Evolutionary conservation across 2,888 invertebrate species (phyloP).

Genomic region (Cosmia trapezina): DNA sequence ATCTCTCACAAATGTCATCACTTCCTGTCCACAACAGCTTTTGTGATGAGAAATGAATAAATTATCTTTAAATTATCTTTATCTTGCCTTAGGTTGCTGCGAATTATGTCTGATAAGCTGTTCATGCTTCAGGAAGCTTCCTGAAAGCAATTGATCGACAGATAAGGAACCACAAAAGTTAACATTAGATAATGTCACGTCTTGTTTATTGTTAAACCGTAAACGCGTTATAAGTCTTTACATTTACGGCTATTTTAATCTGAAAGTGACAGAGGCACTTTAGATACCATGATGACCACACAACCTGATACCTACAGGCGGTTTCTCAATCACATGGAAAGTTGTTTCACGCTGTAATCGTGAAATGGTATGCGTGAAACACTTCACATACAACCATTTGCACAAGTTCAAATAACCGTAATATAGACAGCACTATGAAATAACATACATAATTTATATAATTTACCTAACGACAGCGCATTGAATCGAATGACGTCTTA

Average conservation of each 20-base stretch:
- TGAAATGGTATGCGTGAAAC: constrained; percentile 34
- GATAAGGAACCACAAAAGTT: background rate
- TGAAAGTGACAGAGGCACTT: background rate
- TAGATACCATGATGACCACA: background rate
- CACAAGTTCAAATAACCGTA: constrained; percentile 42
- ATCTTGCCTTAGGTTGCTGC: too few species aligned
- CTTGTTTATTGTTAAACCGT: background rate
- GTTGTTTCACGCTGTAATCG: constrained; percentile 19
- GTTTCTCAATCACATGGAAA: constrained; percentile 28
- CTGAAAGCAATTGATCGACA: background rate
- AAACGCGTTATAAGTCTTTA: constrained; percentile 8
- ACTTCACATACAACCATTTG: constrained; percentile 31
- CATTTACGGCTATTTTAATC: background rate
- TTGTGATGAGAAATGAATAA: too few species aligned
- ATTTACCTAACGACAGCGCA: constrained; percentile 49
- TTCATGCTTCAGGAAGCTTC: background rate
- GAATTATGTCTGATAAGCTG: background rate
- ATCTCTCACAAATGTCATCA: too few species aligned
- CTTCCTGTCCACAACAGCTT: too few species aligned
- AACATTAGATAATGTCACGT: background rate
- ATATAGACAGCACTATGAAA: constrained; percentile 39
- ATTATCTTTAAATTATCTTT: too few species aligned
- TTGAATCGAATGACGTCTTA: constrained; percentile 55
- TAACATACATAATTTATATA: constrained; percentile 47
- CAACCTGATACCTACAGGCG: background rate